phyloP scores from a whole-genome alignment of 2,888 invertebrate species.

The Busseola fusca region DNA sequence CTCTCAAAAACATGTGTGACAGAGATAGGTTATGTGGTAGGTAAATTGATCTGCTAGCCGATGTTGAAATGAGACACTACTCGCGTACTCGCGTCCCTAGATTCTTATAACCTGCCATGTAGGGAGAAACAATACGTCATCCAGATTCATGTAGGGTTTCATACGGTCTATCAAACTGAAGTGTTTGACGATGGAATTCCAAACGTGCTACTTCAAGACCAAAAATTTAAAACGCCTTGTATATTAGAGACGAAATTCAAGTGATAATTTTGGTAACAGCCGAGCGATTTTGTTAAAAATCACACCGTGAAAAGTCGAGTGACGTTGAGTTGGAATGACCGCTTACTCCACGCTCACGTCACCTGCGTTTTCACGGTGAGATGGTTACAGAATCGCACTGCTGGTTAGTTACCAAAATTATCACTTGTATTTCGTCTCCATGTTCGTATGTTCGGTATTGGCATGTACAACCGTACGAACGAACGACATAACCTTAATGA shows the following conservation, averaged over 20 bases:
- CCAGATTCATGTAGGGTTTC: slow-evolving; percentile 72
- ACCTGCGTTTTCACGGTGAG: no score
- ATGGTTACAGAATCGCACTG: no score
- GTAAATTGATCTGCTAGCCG: slow-evolving; percentile 69
- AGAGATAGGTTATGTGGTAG: slow-evolving; percentile 54
- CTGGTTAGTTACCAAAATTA: no score
- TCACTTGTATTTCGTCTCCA: no score
- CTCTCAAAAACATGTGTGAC: slow-evolving; percentile 44
- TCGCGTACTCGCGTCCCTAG: slow-evolving; percentile 54
- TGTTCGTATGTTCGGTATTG: no score
- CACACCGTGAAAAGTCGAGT: no score
- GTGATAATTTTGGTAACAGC: not conserved
- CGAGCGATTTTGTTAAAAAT: no score
- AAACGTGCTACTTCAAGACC: not conserved
- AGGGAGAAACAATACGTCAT: slow-evolving; percentile 71
- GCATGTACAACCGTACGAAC: no score
- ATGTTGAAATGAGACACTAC: slow-evolving; percentile 71
- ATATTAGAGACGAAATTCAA: not conserved
- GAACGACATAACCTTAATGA: not conserved
- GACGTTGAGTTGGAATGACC: no score
- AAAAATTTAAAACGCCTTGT: not conserved
- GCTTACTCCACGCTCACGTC: no score
- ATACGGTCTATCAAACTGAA: slow-evolving; percentile 53
- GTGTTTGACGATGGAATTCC: not conserved
- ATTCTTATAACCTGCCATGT: slow-evolving; percentile 71